Percentiles rank a stretch among this genome's conserved stretches.
Evolutionary conservation across 2,888 invertebrate species (phyloP).

Genomic region (Eucriotettix oculatus): DNA sequence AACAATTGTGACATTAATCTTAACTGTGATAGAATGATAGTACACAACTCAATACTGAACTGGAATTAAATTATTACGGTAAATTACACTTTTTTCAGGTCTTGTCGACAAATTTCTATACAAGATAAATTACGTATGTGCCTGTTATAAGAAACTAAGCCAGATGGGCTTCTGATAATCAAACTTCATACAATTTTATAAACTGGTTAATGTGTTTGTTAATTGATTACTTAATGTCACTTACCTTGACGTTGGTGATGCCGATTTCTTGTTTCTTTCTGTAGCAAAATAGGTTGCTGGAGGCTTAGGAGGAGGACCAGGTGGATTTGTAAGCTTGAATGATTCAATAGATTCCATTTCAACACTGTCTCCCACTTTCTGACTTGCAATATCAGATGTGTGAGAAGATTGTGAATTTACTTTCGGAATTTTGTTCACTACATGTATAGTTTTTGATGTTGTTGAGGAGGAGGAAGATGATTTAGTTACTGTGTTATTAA

Average conservation of each 20-base stretch:
- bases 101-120: too few relatives aligned
- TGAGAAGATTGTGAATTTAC: neutral
- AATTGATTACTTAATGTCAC: neutral
- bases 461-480: neutral
- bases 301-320: constrained; percentile 42
- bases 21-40: too few relatives aligned
- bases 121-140: too few relatives aligned
- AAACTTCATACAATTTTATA: neutral
- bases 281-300: constrained; percentile 49
- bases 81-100: too few relatives aligned
- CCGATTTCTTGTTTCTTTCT: neutral
- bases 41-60: too few relatives aligned
- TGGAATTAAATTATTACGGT: too few relatives aligned
- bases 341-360: constrained; percentile 64
- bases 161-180: too few relatives aligned
- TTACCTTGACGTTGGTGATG: neutral
- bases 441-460: neutral
- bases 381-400: neutral
- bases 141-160: too few relatives aligned
- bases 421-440: neutral
- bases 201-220: neutral
- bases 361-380: constrained; percentile 24
- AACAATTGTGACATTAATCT: too few relatives aligned
- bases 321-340: constrained; percentile 49
- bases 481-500: neutral